phyloP scores from a whole-genome alignment of 2,113 vertebrate genomes.

The Tonatia bakeri region DNA sequence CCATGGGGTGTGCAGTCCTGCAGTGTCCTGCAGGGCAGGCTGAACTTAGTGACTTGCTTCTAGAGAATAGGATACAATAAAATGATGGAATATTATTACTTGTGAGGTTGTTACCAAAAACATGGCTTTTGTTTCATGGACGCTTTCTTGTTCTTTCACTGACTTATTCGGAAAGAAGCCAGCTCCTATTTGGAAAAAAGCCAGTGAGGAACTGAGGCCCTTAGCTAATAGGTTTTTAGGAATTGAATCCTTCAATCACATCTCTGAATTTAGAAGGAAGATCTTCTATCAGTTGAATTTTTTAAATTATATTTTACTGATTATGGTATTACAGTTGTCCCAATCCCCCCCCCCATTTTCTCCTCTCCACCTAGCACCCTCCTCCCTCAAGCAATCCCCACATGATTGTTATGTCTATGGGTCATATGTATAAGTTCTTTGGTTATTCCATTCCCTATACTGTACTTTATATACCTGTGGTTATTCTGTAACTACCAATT shows the following conservation, averaged over 20 bases:
- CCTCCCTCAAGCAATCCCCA: no score
- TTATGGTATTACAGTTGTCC: no score
- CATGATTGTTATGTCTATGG: no score
- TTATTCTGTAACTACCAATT: no score
- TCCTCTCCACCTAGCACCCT: no score
- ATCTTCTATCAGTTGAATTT: not conserved
- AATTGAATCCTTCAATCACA: not conserved
- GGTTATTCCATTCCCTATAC: no score
- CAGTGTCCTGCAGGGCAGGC: not conserved
- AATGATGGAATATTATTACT: not conserved
- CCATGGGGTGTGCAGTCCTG: not conserved
- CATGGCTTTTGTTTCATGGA: not conserved
- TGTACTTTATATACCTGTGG: no score
- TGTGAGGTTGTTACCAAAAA: not conserved
- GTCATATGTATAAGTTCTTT: no score
- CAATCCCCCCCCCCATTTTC: no score
- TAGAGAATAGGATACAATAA: not conserved
- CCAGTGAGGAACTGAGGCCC: not conserved
- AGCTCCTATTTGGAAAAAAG: accelerated
- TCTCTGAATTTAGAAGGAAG: not conserved
- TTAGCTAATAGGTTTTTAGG: not conserved
- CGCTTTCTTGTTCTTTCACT: not conserved
- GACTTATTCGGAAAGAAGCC: not conserved
- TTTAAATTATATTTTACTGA: no score
- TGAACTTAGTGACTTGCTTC: not conserved